Evolutionary conservation across 2,888 invertebrate genomes (phyloP), one percentile per base, ranked within the genome.

Genomic region (Cepaea hortensis): DNA sequence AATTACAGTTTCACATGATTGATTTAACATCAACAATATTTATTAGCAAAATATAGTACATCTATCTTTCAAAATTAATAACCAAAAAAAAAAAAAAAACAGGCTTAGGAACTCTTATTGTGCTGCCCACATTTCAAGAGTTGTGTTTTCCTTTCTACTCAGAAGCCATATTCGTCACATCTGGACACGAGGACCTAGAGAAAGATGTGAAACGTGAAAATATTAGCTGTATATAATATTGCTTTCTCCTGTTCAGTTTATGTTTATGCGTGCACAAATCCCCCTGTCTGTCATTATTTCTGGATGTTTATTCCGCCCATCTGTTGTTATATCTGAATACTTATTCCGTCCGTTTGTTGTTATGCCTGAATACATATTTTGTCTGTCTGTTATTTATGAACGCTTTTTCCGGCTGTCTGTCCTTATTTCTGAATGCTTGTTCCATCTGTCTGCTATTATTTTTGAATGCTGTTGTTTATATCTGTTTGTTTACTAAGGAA

Each of bases 111-210:
- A 9, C 55, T 55, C 55, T 55, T 55, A 6, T 55, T 55, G 55
- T 55, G 11, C 55, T 55, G 55, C 11, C 6, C 7, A 11, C 55
- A 55, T 6, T 55, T 55, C 7, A 55, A 55, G 55, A 55, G 55
- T 55, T 55, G 55, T 55, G 55, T 55, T 55, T 55, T 55, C 3
- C 68, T 73, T 73, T 13, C 46, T 46, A 50, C 61, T 23, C 61
- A 79, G 13, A 35, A 62, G 3, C 79, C 79, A 62, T 79, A 62
- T n/a, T 61, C 62, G 62, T 62, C 23, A 13, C 79, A 79, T 23
- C 79, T 79, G 62, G 79, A 79, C 13, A 79, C 61, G 13, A 79
- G 35, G 15, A 79, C 35, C 79, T 79, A 20, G 35, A 15, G 13
- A 50, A 4, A 15, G 55, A 79, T 23, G 61, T 35, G 48, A 2